A percentile compares a stretch with the other conserved stretches of the same genome.
Evolutionary conservation across 2,888 invertebrate genomes (phyloP).

Genomic region (Orthonevra nobilis): DNA sequence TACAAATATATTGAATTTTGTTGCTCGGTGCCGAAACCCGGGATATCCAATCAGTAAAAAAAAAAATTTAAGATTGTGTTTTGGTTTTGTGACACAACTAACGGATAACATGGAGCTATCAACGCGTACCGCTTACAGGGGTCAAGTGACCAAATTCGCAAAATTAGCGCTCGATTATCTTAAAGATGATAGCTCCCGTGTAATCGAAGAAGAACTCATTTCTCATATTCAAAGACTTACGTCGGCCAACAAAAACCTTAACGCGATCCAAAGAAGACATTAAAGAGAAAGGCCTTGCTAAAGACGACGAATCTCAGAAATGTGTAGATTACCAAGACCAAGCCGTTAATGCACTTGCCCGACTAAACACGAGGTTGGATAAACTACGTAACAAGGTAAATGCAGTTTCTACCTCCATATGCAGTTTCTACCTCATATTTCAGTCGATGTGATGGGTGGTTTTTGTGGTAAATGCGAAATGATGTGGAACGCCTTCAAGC

Average conservation of each 20-base stretch:
- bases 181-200: neutral
- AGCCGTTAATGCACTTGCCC: neutral
- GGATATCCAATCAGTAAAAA: too few relatives aligned
- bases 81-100: too few relatives aligned
- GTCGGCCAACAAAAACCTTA: neutral
- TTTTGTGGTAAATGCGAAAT: neutral
- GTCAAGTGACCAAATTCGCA: constrained; percentile 1
- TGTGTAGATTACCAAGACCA: too few relatives aligned
- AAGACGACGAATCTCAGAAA: neutral
- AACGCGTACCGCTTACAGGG: too few relatives aligned
- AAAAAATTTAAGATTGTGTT: too few relatives aligned
- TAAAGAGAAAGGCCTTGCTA: neutral
- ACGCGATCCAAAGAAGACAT: neutral
- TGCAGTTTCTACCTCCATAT: neutral
- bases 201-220: constrained; percentile 7
- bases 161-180: constrained; percentile 1
- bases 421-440: too few relatives aligned
- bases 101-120: constrained; percentile 9
- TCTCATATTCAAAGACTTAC: constrained; percentile 1
- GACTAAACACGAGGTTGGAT: neutral
- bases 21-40: too few relatives aligned
- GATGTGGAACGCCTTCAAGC: neutral
- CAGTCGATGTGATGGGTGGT: neutral
- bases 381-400: neutral
- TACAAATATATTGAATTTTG: too few relatives aligned